Base-by-base conservation (phyloP, 1,140 invertebrate species). In the Drosophila bipectinata region DNA sequence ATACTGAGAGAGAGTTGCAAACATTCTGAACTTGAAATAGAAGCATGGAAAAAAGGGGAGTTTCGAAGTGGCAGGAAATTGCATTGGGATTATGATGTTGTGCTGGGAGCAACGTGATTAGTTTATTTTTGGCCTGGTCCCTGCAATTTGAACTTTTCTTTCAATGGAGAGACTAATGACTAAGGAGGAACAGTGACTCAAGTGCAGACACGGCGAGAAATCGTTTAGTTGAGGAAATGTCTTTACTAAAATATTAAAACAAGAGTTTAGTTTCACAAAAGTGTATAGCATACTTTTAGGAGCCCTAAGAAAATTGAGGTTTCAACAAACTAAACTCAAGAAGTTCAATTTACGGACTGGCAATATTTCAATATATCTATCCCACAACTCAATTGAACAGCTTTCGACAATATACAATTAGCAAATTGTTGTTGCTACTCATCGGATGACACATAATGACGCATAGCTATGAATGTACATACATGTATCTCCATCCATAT, bases 1-100 rank as follows among this genome's bases (percentile, higher is more conserved):
- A 44, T n/a, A 32, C 3, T 26, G 44, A 57, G 37, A 57, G 37
- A 44, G 28, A 14, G 5, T 52, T 53, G 34, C 41, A 8, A 39
- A 48, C 58, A 60, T 59, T 59, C 79, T 87, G 83, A 87, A 87
- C 83, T 87, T 87, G 83, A 87, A 87, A 69, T 69, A 68, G 66
- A 68, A 71, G 60, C 67, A 56, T 61, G 67, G 56, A 49, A 53
- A 28, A 51, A 28, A 9, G 15, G 26, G 15, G 58, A 55, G 53
- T 32, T 49, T 54, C 18, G 15, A 10, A 2, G 14, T 3, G 14
- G 21, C 12, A 37, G 53, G 28, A 55, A 47, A 51, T 62, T 52
- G 59, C 51, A 72, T 32, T 41, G n/a, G 59, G 78, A 85, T 85
- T 85, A 85, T 85, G 82, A 87, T 78, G 82, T 75, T 87, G 71